phyloP scores from a whole-genome alignment of 2,113 vertebrate species.

The Gorsachius goisagi region DNA sequence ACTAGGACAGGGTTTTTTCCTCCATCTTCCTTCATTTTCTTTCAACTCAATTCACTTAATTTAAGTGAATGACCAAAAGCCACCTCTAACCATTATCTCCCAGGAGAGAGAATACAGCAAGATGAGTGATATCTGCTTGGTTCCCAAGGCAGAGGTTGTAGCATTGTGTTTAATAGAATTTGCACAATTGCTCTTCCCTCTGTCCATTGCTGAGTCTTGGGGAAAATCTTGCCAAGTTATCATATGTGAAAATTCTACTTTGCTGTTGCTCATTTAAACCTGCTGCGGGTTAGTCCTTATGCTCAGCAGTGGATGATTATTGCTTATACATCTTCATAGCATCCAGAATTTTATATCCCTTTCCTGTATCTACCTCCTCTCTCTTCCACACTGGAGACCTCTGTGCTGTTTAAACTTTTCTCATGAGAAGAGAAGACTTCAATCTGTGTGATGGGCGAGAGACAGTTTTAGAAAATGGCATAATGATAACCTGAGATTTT shows the following conservation, averaged over 20 bases:
- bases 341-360: not conserved
- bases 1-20: not conserved
- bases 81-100: not conserved
- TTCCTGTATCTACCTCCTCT: not conserved
- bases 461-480: not conserved
- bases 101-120: not conserved
- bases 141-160: not conserved
- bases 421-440: not conserved
- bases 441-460: not conserved
- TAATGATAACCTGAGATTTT: not conserved
- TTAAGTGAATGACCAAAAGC: not conserved
- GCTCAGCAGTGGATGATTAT: not conserved
- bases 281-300: not conserved
- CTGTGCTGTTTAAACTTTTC: not conserved
- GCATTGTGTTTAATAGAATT: not conserved
- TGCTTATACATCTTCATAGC: not conserved
- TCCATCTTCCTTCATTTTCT: not conserved
- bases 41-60: not conserved
- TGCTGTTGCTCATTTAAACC: not conserved
- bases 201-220: not conserved
- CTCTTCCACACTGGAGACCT: not conserved
- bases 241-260: not conserved
- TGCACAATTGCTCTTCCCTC: not conserved
- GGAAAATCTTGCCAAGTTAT: not conserved
- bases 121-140: not conserved